phyloP scores from a whole-genome alignment of 2,113 vertebrate genomes.

The Muscicapa adusta region DNA sequence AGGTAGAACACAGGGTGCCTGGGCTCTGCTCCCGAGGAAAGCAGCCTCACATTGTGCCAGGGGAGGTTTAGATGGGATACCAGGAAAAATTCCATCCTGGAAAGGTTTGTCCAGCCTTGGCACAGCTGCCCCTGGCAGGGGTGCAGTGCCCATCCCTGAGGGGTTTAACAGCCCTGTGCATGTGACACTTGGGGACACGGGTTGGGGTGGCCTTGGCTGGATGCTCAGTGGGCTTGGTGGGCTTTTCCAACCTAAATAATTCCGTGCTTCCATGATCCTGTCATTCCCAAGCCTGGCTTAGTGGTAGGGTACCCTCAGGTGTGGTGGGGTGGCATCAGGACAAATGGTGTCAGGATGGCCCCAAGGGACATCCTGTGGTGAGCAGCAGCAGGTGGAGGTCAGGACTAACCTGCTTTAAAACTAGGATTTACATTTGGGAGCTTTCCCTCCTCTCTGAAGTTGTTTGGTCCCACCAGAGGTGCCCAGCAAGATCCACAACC shows the following conservation, averaged over 20 bases:
- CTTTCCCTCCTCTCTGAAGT: background rate
- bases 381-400: background rate
- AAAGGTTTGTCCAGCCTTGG: no score
- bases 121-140: background rate
- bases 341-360: fast-evolving
- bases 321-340: background rate
- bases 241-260: fast-evolving
- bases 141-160: fast-evolving
- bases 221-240: background rate
- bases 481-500: background rate
- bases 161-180: fast-evolving
- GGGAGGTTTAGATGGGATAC: fast-evolving
- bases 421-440: background rate
- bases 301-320: fast-evolving
- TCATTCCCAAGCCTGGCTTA: background rate
- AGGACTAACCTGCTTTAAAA: background rate
- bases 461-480: background rate
- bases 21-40: background rate
- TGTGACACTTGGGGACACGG: fast-evolving
- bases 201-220: background rate
- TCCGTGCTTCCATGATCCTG: background rate
- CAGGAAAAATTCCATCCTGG: fast-evolving
- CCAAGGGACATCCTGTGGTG: fast-evolving
- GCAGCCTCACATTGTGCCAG: background rate
- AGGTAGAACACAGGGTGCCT: no score